phyloP scores from a whole-genome alignment of 1,140 invertebrate species.

The Steinernema khuongi region DNA sequence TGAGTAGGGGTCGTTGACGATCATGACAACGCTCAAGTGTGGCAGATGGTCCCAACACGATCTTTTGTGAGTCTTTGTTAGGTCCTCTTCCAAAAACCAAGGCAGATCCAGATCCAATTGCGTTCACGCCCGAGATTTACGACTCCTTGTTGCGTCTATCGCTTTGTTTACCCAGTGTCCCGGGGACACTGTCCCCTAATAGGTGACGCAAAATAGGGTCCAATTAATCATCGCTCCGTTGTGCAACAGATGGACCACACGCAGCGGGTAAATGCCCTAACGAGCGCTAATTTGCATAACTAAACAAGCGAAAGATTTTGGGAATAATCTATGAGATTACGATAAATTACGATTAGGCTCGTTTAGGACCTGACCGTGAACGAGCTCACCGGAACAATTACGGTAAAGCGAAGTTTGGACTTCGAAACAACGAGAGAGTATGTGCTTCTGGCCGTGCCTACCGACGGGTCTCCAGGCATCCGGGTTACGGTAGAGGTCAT shows the following conservation, averaged over 20 bases:
- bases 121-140: neutral
- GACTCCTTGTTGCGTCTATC: neutral
- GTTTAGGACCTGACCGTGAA: conserved; percentile 66
- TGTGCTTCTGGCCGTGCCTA: conserved; percentile 77
- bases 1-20: no score
- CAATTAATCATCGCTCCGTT: conserved; percentile 5
- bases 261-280: neutral
- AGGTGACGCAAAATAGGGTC: neutral
- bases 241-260: conserved; percentile 14
- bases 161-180: neutral
- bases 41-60: no score
- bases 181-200: neutral
- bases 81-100: no score
- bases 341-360: neutral
- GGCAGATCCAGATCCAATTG: neutral
- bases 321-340: no score
- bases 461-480: conserved; percentile 71
- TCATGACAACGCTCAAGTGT: no score
- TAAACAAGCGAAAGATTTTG: neutral
- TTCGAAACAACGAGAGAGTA: conserved; percentile 79
- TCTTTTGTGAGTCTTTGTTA: no score
- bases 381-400: conserved; percentile 80
- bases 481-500: conserved; percentile 78
- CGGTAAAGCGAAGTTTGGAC: conserved; percentile 76
- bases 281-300: neutral